Percentiles rank a stretch among this genome's conserved stretches.
phyloP scores from a whole-genome alignment of 2,113 vertebrate genomes.

The Siniperca chuatsi region DNA sequence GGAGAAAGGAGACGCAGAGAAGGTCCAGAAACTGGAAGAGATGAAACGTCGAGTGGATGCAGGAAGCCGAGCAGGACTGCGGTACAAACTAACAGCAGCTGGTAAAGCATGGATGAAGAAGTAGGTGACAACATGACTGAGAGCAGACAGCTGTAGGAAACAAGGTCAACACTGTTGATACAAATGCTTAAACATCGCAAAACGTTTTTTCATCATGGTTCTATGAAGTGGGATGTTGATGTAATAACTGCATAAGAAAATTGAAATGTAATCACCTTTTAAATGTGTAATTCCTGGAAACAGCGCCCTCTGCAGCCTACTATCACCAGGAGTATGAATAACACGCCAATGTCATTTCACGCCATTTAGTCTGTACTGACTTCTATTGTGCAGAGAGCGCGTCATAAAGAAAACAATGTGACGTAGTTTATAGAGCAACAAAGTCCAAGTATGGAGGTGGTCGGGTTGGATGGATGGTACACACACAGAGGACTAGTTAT shows the following conservation, averaged over 20 bases:
- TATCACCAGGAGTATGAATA: not conserved
- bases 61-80: rapidly evolving
- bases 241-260: no score
- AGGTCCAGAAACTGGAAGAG: constrained; percentile 21
- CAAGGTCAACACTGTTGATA: not conserved
- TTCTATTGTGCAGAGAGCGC: no score
- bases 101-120: not conserved
- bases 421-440: no score
- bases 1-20: constrained; percentile 9
- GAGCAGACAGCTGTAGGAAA: not conserved
- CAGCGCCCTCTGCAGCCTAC: not conserved
- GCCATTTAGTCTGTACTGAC: no score
- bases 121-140: not conserved
- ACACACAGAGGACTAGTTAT: no score
- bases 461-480: no score
- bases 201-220: no score
- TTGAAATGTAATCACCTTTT: no score
- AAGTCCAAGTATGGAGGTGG: no score
- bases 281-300: no score
- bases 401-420: no score
- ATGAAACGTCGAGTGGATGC: not conserved
- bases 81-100: not conserved
- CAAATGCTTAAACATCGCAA: not conserved
- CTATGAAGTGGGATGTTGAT: not conserved
- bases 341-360: no score